phyloP scores from a whole-genome alignment of 1,140 invertebrate species.

The Saccostrea echinata region DNA sequence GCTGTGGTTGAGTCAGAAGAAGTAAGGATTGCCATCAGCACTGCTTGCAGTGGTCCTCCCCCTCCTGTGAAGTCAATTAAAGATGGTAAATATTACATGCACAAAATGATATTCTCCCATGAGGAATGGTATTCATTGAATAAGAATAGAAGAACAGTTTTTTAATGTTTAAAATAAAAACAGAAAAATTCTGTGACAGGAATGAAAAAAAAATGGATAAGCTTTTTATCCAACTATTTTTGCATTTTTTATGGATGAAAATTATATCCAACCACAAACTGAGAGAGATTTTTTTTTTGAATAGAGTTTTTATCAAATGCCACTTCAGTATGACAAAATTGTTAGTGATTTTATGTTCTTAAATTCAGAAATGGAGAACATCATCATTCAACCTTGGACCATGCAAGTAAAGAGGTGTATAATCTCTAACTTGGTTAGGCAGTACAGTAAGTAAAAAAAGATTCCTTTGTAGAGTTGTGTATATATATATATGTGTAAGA shows the following conservation, averaged over 20 bases:
- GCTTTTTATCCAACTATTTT: background rate
- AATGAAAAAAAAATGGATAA: background rate
- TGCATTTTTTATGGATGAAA: background rate
- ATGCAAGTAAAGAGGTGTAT: background rate
- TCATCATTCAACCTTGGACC: background rate
- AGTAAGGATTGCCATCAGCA: background rate
- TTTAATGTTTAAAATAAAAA: constrained; percentile 2
- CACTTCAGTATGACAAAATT: background rate
- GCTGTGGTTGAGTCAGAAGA: background rate
- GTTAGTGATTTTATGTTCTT: background rate
- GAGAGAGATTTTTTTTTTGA: background rate
- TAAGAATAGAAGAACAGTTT: background rate
- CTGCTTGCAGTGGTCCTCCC: background rate
- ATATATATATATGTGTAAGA: too few relatives aligned
- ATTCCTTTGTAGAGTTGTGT: background rate
- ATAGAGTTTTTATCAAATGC: background rate
- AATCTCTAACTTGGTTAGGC: background rate
- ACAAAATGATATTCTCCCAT: background rate
- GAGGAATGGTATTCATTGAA: background rate
- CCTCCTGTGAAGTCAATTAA: background rate
- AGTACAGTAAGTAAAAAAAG: constrained; percentile 6
- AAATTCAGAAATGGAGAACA: background rate
- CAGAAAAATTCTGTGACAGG: background rate
- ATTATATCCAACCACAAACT: background rate
- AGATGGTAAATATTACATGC: background rate